A percentile compares a stretch with the other conserved stretches of the same genome.
Conservation (phyloP, 2,113 vertebrate species). For the Etheostoma spectabile region DNA sequence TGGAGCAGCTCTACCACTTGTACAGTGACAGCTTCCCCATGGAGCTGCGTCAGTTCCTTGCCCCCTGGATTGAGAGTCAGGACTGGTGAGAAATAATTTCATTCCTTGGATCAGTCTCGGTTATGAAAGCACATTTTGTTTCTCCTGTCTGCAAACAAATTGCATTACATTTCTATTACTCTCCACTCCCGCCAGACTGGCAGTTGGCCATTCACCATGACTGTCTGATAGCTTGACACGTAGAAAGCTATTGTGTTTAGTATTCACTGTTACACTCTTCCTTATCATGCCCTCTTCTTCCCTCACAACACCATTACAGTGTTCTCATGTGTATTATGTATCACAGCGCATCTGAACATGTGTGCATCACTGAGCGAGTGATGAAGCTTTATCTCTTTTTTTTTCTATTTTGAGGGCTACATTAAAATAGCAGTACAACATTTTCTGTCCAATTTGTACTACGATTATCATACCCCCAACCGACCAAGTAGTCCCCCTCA, state of each 20-base stretch:
- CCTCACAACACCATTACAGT: not conserved
- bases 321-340: not conserved
- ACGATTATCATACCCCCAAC: not conserved
- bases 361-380: not conserved
- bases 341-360: too few species aligned
- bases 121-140: not conserved
- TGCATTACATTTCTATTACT: not conserved
- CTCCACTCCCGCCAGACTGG: not conserved
- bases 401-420: not conserved
- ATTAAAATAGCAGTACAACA: not conserved
- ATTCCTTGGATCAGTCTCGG: not conserved
- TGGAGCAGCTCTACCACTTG: conserved; percentile 98
- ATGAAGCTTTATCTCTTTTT: not conserved
- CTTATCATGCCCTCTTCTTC: not conserved
- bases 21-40: conserved; percentile 99
- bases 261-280: not conserved
- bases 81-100: conserved; percentile 88
- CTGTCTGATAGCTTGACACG: not conserved
- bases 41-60: conserved; percentile 97
- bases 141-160: not conserved
- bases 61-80: conserved; percentile 98
- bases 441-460: not conserved
- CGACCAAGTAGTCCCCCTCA: too few species aligned
- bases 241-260: conserved; percentile 2
- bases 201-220: conserved; percentile 7